These are phyloP conservation scores for Drosophila bipectinata DNA, from an alignment of 1,140 invertebrate genomes.

Conservation along the genomic window DNA sequence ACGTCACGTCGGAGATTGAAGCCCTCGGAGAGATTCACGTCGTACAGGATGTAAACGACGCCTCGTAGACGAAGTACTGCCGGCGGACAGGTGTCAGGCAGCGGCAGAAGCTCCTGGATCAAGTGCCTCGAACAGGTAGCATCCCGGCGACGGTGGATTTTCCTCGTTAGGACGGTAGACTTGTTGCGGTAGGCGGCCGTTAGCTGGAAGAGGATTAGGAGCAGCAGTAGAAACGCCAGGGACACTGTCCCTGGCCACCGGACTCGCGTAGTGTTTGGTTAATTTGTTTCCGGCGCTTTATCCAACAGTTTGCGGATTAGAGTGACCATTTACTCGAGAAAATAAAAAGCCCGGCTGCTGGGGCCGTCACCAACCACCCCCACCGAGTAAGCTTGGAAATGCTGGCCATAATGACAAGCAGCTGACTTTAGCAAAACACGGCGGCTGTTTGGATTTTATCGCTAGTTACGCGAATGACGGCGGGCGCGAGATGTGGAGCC, in stretches of 20 bases:
- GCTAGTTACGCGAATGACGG: slow-evolving; percentile 7
- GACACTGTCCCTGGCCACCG: slow-evolving; percentile 34
- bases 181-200: slow-evolving; percentile 9
- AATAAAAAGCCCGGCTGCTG: slow-evolving; percentile 7
- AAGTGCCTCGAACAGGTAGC: slow-evolving; percentile 21
- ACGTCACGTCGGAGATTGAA: slow-evolving; percentile 98
- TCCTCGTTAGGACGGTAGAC: neutral
- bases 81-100: slow-evolving; percentile 46
- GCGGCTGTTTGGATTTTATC: slow-evolving; percentile 10
- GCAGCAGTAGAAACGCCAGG: slow-evolving; percentile 23
- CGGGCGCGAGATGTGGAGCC: slow-evolving; percentile 31
- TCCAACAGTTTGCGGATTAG: neutral
- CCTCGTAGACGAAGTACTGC: slow-evolving; percentile 45
- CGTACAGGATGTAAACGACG: slow-evolving; percentile 88
- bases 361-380: neutral
- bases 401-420: slow-evolving; percentile 26
- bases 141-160: neutral
- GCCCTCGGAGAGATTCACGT: slow-evolving; percentile 97
- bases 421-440: slow-evolving; percentile 44
- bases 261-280: neutral
- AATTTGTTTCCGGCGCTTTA: neutral
- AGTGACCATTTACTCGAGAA: neutral
- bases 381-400: neutral
- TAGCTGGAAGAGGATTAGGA: slow-evolving; percentile 10
- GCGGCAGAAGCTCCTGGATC: slow-evolving; percentile 24